Percentiles rank a stretch among this genome's conserved stretches.
Evolutionary conservation across 2,888 invertebrate species (phyloP).

Genomic region (Chironomus riparius): DNA sequence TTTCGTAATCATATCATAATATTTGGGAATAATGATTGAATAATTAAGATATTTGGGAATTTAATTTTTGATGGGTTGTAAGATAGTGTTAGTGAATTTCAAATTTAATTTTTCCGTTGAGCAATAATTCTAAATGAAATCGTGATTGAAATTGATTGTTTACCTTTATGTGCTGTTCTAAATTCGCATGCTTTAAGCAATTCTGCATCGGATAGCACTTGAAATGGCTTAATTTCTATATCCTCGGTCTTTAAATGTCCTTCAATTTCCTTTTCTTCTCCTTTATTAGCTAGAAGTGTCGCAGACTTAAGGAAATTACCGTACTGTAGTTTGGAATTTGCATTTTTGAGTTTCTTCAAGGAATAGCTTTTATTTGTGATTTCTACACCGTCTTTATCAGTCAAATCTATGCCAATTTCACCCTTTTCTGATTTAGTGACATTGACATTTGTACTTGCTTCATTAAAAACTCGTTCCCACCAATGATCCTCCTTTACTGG

Average conservation of each 20-base stretch:
- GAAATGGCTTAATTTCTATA: constrained; percentile 30
- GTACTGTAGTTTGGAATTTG: constrained; percentile 37
- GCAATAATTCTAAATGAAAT: too few species aligned
- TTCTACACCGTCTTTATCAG: constrained; percentile 35
- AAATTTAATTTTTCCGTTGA: too few species aligned
- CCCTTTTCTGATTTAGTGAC: constrained; percentile 37
- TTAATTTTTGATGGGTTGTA: too few species aligned
- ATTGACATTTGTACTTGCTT: constrained; percentile 59
- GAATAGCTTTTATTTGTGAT: constrained; percentile 37
- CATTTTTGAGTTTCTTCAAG: constrained; percentile 34
- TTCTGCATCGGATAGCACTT: constrained; percentile 61
- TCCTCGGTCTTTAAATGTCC: constrained; percentile 29
- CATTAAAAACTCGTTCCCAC: constrained; percentile 74
- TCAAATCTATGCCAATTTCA: neutral
- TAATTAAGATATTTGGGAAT: too few species aligned
- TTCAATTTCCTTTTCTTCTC: constrained; percentile 31
- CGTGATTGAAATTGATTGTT: constrained; percentile 32
- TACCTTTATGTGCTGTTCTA: constrained; percentile 73
- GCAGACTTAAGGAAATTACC: constrained; percentile 45
- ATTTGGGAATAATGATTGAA: too few species aligned
- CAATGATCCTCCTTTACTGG: constrained; percentile 67
- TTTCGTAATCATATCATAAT: too few species aligned
- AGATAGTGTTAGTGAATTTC: too few species aligned
- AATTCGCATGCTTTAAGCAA: constrained; percentile 70
- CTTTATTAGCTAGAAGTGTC: constrained; percentile 39